A percentile compares a stretch with the other conserved stretches of the same genome.
Evolutionary conservation across 2,113 vertebrate genomes (phyloP).

Genomic region (Sinosuthora webbiana): DNA sequence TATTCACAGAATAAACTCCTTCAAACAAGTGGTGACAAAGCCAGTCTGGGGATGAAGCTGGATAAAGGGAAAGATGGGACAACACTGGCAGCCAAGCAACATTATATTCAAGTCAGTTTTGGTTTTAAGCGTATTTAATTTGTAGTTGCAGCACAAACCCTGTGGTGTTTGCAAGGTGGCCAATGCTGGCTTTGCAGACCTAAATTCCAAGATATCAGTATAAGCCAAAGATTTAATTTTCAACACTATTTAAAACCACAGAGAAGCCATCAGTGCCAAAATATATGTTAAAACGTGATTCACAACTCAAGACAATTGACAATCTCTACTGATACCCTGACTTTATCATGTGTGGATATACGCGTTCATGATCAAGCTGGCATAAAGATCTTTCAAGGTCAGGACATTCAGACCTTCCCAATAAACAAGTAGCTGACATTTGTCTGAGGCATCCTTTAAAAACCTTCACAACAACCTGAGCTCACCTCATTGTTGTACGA

Average conservation of each 20-base stretch:
- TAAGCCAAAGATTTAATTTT: not conserved
- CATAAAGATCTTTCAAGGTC: not conserved
- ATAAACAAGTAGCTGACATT: not conserved
- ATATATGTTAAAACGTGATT: not conserved
- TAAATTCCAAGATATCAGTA: not conserved
- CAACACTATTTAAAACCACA: not conserved
- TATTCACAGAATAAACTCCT: not conserved
- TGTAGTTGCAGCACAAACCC: not conserved
- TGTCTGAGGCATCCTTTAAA: not conserved
- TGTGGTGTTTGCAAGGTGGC: not conserved
- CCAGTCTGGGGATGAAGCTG: not conserved
- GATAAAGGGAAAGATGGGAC: not conserved
- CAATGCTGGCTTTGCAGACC: not conserved
- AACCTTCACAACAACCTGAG: not conserved
- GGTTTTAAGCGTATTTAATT: not conserved
- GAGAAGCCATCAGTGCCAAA: not conserved
- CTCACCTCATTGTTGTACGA: not conserved
- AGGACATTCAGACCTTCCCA: not conserved
- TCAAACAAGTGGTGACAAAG: not conserved
- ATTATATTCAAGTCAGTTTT: not conserved
- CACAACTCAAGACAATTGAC: not conserved
- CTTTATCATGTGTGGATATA: not conserved
- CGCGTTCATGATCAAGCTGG: not conserved
- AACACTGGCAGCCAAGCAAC: not conserved
- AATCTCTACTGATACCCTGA: not conserved